Conservation (phyloP, 2,888 invertebrate species). For the Philereme vetulata region DNA sequence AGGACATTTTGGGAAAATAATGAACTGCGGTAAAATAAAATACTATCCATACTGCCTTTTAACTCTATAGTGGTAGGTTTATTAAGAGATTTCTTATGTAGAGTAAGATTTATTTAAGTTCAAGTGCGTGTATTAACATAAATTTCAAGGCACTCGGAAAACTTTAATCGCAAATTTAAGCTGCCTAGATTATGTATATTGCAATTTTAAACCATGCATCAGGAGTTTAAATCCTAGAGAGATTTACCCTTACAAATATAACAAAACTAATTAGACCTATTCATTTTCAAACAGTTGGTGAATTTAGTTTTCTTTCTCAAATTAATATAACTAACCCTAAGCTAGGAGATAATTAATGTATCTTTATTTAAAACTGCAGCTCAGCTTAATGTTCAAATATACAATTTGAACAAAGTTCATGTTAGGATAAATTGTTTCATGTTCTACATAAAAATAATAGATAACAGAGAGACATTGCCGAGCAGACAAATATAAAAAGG, state of each 20-base stretch:
- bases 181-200: neutral
- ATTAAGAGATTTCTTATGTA: too few species aligned
- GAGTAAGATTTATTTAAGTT: neutral
- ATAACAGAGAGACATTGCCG: too few species aligned
- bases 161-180: neutral
- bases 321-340: neutral
- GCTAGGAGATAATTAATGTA: neutral
- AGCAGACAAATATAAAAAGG: too few species aligned
- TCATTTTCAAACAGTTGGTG: neutral
- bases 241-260: neutral
- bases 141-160: neutral
- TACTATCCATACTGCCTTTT: slow-evolving; percentile 3
- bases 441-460: too few species aligned
- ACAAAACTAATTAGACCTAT: neutral
- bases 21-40: slow-evolving; percentile 38
- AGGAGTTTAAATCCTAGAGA: neutral
- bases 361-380: neutral
- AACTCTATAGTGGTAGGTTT: neutral
- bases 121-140: neutral
- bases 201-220: neutral
- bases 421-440: too few species aligned
- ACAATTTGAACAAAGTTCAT: too few species aligned
- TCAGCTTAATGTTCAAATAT: neutral
- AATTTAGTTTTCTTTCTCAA: neutral
- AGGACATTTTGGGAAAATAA: slow-evolving; percentile 49